Evolutionary conservation across 1,140 invertebrate species (phyloP), one percentile per base, ranked within the genome.

Genomic region (Epicauta chinensis): DNA sequence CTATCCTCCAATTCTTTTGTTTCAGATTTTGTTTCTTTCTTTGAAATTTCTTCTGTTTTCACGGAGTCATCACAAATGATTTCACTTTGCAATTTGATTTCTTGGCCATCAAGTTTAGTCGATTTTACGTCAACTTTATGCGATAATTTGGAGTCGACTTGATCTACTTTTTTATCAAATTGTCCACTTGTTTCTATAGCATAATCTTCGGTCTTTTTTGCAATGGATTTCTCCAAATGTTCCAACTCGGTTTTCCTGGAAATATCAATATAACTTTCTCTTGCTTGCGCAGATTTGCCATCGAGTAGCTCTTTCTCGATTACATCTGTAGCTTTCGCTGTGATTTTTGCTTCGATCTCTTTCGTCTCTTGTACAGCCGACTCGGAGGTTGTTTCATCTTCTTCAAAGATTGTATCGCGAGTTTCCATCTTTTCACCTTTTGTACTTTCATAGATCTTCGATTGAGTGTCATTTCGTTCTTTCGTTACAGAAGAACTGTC

Each of bases 341-440:
- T 56, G 16, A 56, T 56, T 51, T 62, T 63, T 11, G 60, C 51
- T 10, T 64, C 48, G 41, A 67, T 41, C 48, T 61, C 52, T 38
- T 61, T 55, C 16, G 60, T 64, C 37, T 67, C 64, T 49, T 68
- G 60, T 0, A 47, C 37, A 11, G 44, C 35, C 15, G 58, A 59
- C 41, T 65, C 62, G 6, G 53, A 44, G 37, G 59, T 39, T 31
- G 58, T 61, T 59, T 69, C 63, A 41, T 71, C 65, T 44, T 65
- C 62, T 52, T 65, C 64, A 11, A 67, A 42, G 40, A 62, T 60
- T 13, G 60, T 48, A 31, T 65, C 59, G 40, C 51, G 60, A 11
- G 31, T 35, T 29, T 65, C 61, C 32, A 52, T 51, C 55, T 63
- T 66, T 54, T 67, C 63, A 5, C 39, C 59, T 34, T 3, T 34